Evolutionary conservation across 1,140 invertebrate genomes (phyloP).

Genomic region (Neodiprion pinetum): DNA sequence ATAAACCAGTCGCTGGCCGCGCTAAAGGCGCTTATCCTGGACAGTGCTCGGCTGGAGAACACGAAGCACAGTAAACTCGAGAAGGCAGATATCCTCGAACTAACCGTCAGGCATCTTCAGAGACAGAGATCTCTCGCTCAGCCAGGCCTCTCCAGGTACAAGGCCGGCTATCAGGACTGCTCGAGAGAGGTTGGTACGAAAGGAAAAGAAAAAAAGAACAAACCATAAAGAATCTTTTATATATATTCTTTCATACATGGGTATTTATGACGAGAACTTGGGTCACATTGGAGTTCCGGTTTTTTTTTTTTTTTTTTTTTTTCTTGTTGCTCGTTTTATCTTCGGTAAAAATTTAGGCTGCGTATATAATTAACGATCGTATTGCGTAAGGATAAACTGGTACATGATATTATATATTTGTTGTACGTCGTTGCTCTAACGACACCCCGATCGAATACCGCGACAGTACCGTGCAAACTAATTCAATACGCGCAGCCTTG

Average conservation of each 20-base stretch:
- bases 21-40: slow-evolving; percentile 84
- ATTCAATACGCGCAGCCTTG: background rate
- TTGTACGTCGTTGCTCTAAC: too few species aligned
- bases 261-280: too few species aligned
- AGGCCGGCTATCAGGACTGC: slow-evolving; percentile 83
- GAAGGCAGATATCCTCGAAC: slow-evolving; percentile 92
- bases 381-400: too few species aligned
- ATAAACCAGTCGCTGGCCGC: slow-evolving; percentile 90
- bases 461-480: background rate
- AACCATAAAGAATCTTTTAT: slow-evolving; percentile 34
- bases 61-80: slow-evolving; percentile 83
- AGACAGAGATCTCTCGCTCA: slow-evolving; percentile 72
- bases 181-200: slow-evolving; percentile 70
- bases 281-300: too few species aligned
- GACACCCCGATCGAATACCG: background rate
- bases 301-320: too few species aligned
- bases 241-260: too few species aligned
- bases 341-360: too few species aligned
- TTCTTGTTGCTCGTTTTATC: too few species aligned
- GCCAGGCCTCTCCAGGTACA: slow-evolving; percentile 66
- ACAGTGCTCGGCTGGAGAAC: slow-evolving; percentile 74
- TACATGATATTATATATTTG: too few species aligned
- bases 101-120: slow-evolving; percentile 88
- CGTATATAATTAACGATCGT: too few species aligned
- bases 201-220: background rate